These are phyloP conservation scores for Myathropa florea DNA, from an alignment of 2,888 invertebrate genomes.

Conservation along the genomic window DNA sequence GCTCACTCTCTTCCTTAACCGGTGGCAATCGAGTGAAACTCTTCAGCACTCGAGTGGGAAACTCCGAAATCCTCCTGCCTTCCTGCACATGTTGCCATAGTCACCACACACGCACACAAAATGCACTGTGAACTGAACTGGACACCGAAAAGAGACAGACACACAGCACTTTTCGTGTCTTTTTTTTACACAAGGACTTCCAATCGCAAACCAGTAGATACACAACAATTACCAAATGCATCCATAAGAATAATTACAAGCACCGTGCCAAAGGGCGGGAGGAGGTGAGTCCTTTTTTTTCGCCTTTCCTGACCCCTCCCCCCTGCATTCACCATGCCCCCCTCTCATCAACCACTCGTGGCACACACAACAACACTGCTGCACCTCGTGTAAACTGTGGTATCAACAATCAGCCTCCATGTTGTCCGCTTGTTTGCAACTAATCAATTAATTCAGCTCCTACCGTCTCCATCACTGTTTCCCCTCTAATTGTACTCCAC, in stretches of 20 bases:
- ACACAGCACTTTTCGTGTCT: neutral
- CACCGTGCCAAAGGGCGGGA: constrained; percentile 55
- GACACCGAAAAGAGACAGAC: constrained; percentile 32
- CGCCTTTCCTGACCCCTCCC: neutral
- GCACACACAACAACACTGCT: too few relatives aligned
- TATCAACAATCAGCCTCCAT: constrained; percentile 68
- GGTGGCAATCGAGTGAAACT: constrained; percentile 9
- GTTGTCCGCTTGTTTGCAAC: constrained; percentile 63
- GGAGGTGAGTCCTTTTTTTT: constrained; percentile 51
- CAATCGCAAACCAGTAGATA: constrained; percentile 36
- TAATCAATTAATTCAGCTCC: constrained; percentile 66
- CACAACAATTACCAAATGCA: constrained; percentile 61
- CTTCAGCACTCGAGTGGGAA: neutral
- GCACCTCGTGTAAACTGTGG: neutral
- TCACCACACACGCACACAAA: neutral
- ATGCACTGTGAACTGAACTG: constrained; percentile 8
- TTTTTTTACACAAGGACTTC: constrained; percentile 44
- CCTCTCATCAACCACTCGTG: too few relatives aligned
- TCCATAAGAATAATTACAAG: constrained; percentile 53
- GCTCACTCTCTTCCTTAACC: neutral
- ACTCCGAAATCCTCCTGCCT: neutral
- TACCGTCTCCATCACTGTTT: constrained; percentile 18
- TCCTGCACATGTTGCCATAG: constrained; percentile 7
- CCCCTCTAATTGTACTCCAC: constrained; percentile 7
- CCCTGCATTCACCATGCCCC: neutral